Evolutionary conservation across 2,113 vertebrate genomes (phyloP).

Genomic region (Syngnathus floridae): DNA sequence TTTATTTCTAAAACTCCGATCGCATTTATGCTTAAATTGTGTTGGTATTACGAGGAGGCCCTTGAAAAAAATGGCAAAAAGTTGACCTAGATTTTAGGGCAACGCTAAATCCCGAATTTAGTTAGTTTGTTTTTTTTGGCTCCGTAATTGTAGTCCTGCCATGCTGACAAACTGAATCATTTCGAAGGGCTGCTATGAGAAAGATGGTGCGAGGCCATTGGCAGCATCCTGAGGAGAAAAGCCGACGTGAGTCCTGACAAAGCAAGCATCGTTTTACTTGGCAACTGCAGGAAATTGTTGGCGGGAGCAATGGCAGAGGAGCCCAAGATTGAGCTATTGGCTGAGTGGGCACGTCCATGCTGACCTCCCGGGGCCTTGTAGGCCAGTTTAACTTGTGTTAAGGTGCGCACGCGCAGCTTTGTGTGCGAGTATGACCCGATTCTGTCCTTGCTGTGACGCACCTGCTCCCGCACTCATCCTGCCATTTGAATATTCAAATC

Average conservation of each 20-base stretch:
- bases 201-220: not conserved
- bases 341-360: not conserved
- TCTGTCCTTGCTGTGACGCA: slow-evolving; percentile 68
- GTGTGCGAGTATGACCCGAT: slow-evolving; percentile 45
- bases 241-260: not conserved
- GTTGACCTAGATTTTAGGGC: too few relatives aligned
- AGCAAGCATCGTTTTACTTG: not conserved
- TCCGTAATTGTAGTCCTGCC: too few relatives aligned
- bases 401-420: slow-evolving; percentile 7
- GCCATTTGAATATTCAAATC: slow-evolving; percentile 70
- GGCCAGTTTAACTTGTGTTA: slow-evolving; percentile 60
- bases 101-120: too few relatives aligned
- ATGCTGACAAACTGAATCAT: not conserved
- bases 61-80: too few relatives aligned
- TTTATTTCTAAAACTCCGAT: too few relatives aligned
- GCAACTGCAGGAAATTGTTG: not conserved
- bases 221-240: not conserved
- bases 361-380: slow-evolving; percentile 45
- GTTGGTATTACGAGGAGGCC: too few relatives aligned
- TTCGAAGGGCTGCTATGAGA: not conserved
- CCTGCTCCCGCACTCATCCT: slow-evolving; percentile 52
- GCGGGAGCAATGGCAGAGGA: not conserved
- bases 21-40: too few relatives aligned
- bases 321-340: not conserved
- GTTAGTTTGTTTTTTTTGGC: too few relatives aligned